phyloP scores from a whole-genome alignment of 2,888 invertebrate genomes.

The Eupithecia tripunctaria region DNA sequence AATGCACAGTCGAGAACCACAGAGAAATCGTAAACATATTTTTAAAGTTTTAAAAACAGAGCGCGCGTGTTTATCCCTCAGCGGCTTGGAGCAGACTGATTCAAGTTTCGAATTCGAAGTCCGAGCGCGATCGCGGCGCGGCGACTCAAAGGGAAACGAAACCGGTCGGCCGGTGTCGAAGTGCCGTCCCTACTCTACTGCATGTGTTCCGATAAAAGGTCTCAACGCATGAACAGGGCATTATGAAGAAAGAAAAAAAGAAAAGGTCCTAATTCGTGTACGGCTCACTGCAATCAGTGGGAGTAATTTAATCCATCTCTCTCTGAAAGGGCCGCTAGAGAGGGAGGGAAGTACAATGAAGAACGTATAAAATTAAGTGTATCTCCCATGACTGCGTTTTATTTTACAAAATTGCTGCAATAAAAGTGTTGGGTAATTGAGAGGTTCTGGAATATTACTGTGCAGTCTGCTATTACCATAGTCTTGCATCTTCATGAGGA shows the following conservation, averaged over 20 bases:
- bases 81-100: constrained; percentile 70
- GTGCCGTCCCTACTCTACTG: constrained; percentile 67
- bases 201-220: constrained; percentile 82
- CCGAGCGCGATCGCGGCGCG: constrained; percentile 49
- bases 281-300: constrained; percentile 81
- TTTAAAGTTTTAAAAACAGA: constrained; percentile 42
- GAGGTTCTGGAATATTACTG: constrained; percentile 69
- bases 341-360: constrained; percentile 60
- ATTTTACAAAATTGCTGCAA: constrained; percentile 77
- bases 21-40: constrained; percentile 69
- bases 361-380: constrained; percentile 78
- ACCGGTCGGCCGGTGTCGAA: constrained; percentile 67
- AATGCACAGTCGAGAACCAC: constrained; percentile 60
- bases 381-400: constrained; percentile 74
- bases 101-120: constrained; percentile 50
- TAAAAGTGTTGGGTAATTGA: constrained; percentile 79
- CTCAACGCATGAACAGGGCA: constrained; percentile 80
- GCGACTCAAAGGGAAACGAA: constrained; percentile 76
- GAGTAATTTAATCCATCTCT: constrained; percentile 73
- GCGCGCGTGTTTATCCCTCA: constrained; percentile 54
- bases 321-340: constrained; percentile 50
- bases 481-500: not conserved
- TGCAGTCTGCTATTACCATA: constrained; percentile 40
- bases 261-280: constrained; percentile 81
- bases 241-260: constrained; percentile 70